Base-by-base conservation (phyloP, 1,140 invertebrate genomes). In the Drosophila carrolli region DNA sequence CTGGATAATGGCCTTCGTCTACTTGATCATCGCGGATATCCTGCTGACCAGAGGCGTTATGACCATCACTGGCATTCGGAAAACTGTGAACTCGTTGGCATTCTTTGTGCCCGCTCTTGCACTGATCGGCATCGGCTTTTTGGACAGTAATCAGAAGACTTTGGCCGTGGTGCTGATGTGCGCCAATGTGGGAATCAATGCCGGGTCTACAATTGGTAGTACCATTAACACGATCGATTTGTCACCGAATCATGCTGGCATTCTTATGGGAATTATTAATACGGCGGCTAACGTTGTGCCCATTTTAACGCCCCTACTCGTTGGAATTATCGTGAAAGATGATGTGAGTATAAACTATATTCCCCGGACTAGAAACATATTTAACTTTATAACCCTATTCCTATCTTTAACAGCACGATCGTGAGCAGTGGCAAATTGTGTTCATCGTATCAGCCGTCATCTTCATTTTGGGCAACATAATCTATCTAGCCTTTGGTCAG, bases 171-270 rank as follows among this genome's bases (percentile, higher is more conserved):
- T 86, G 0, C 90, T 97, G 14, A 93, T 97, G 4, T 94, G 95
- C 0, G 66, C 95, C 5, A 95, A 96, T 27, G 96, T 97, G 10
- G 95, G 96, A 0, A 92, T 96, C 1, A 97, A 97, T 75, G 95
- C 96, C 9, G 95, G 96, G 11, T 93, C 95, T 35, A 96, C 95
- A 65, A 95, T 96, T 46, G 97, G 97, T 5, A 93, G 93, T 55
- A 91, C 95, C 66, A 93, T 95, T 9, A 95, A 95, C 75, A 95
- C 96, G 29, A 94, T 96, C 65, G 96, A 97, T 91, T 93, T 97
- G 73, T 94, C 96, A 1, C 96, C 96, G 0, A 96, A 96, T 82
- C 96, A 95, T 90, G 95, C 95, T 1, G 96, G 96, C 11, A 95
- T 95, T 1, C 88, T 97, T 0, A 92, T 92, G 91, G 91, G 96